Conservation (phyloP, 2,797 vertebrate species). For the Esox lucius region DNA sequence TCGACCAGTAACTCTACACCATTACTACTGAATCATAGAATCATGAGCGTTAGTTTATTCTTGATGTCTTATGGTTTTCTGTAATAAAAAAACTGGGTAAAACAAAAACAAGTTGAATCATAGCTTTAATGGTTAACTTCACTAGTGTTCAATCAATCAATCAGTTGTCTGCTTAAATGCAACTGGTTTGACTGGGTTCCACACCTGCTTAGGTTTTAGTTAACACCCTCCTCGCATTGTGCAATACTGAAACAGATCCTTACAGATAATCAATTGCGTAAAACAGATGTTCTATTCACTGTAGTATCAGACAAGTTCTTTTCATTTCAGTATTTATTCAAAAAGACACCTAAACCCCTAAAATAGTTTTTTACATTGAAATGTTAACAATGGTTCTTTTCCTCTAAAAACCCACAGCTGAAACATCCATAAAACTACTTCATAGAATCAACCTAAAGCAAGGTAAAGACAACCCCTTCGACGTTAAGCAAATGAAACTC, state of each 20-base stretch:
- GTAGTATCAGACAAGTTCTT: not conserved
- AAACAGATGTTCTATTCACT: not conserved
- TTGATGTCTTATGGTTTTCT: not conserved
- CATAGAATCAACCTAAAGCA: conserved; percentile 49
- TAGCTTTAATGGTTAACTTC: not conserved
- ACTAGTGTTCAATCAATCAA: not conserved
- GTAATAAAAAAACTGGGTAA: not conserved
- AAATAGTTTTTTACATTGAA: conserved; percentile 18
- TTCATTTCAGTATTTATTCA: conserved; percentile 54
- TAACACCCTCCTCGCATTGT: not conserved
- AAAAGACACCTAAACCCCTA: conserved; percentile 21
- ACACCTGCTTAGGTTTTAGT: not conserved
- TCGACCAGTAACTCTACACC: conserved; percentile 1
- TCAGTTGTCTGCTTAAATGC: not conserved
- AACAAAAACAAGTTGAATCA: not conserved
- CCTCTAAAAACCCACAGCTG: conserved; percentile 40
- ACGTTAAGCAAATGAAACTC: not conserved
- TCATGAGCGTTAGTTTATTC: not conserved
- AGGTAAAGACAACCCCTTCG: conserved; percentile 12
- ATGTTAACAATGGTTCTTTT: conserved; percentile 58
- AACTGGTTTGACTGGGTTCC: conserved; percentile 5
- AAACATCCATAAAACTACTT: conserved; percentile 59
- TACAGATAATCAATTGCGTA: not conserved
- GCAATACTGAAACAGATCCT: not conserved
- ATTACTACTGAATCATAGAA: not conserved